These are phyloP conservation scores for Caenorhabditis panamensis DNA, from an alignment of 2,888 invertebrate species.

Conservation along the genomic window DNA sequence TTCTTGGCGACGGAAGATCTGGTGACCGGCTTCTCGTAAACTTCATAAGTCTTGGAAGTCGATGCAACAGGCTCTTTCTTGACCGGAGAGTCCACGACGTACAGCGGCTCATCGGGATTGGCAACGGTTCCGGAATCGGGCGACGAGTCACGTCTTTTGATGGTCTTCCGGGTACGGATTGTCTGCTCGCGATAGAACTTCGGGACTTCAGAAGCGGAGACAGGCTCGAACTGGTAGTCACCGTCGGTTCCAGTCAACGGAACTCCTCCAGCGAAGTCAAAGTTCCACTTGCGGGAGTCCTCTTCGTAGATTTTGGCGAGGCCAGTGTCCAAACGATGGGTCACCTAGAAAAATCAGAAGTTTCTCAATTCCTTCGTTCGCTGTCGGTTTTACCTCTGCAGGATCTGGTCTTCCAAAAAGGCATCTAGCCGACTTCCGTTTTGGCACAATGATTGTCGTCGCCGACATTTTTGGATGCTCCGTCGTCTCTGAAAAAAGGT, in stretches of 20 bases:
- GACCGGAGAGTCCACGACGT: slow-evolving; percentile 16
- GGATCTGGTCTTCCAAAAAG: slow-evolving; percentile 55
- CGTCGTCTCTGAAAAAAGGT: slow-evolving; percentile 19
- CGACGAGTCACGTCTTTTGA: slow-evolving; percentile 14
- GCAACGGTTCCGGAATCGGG: slow-evolving; percentile 32
- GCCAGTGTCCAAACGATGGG: slow-evolving; percentile 5
- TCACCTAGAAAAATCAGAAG: slow-evolving; percentile 11
- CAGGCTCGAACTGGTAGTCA: slow-evolving; percentile 40
- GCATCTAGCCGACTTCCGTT: slow-evolving; percentile 43
- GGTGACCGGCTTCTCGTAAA: slow-evolving; percentile 55
- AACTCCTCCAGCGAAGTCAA: slow-evolving; percentile 50
- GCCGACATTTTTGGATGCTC: slow-evolving; percentile 22
- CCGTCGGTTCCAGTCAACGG: slow-evolving; percentile 28
- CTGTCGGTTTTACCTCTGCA: slow-evolving; percentile 24
- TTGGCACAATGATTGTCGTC: slow-evolving; percentile 24
- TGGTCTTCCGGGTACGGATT: slow-evolving; percentile 20
- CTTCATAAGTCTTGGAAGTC: slow-evolving; percentile 10
- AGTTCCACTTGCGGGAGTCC: slow-evolving; percentile 35
- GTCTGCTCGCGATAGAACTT: slow-evolving; percentile 39
- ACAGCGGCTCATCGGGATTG: slow-evolving; percentile 3
- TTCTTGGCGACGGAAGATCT: slow-evolving; percentile 24
- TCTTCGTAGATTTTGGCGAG: slow-evolving; percentile 24
- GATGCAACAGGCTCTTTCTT: slow-evolving; percentile 24
- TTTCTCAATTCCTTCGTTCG: no score
- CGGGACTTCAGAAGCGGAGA: slow-evolving; percentile 41